Percentiles rank a stretch among this genome's conserved stretches.
These are phyloP conservation scores for Apotomis capreana DNA, from an alignment of 2,888 invertebrate species.

Conservation along the genomic window DNA sequence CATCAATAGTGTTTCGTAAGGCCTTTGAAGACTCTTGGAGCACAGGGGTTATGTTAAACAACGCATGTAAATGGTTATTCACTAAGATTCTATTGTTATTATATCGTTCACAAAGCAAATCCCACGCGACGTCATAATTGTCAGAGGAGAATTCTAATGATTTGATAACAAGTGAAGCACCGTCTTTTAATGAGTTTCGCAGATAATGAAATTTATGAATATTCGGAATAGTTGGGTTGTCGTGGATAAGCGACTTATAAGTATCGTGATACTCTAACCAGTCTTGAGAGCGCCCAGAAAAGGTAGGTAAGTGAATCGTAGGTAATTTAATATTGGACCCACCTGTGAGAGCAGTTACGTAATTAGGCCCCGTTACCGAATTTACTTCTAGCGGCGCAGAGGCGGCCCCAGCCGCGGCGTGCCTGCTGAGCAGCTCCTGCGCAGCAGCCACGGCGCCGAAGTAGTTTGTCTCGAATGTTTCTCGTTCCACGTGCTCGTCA, in stretches of 20 bases:
- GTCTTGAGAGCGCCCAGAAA: slow-evolving; percentile 37
- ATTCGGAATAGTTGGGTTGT: slow-evolving; percentile 9
- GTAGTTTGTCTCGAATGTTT: too few species aligned
- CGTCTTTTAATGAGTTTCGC: slow-evolving; percentile 40
- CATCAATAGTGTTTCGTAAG: slow-evolving; percentile 26
- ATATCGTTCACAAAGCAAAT: slow-evolving; percentile 41
- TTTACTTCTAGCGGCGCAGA: too few species aligned
- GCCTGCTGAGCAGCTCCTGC: too few species aligned
- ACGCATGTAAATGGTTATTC: background rate
- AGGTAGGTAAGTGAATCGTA: slow-evolving; percentile 25
- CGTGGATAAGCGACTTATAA: slow-evolving; percentile 37
- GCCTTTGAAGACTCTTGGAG: slow-evolving; percentile 21
- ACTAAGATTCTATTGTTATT: slow-evolving; percentile 14
- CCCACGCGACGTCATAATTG: slow-evolving; percentile 46
- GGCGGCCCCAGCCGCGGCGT: too few species aligned
- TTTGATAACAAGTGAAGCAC: slow-evolving; percentile 43
- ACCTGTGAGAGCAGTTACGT: too few species aligned
- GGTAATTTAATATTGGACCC: too few species aligned
- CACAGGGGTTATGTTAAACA: too few species aligned
- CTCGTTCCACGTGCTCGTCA: too few species aligned
- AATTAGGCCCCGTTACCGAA: too few species aligned
- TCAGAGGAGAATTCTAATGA: slow-evolving; percentile 43
- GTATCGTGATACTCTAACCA: slow-evolving; percentile 45
- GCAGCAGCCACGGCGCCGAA: too few species aligned
- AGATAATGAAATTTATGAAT: slow-evolving; percentile 1